A percentile compares a stretch with the other conserved stretches of the same genome.
phyloP scores from a whole-genome alignment of 1,140 invertebrate genomes.

The Ganaspis sp. region DNA sequence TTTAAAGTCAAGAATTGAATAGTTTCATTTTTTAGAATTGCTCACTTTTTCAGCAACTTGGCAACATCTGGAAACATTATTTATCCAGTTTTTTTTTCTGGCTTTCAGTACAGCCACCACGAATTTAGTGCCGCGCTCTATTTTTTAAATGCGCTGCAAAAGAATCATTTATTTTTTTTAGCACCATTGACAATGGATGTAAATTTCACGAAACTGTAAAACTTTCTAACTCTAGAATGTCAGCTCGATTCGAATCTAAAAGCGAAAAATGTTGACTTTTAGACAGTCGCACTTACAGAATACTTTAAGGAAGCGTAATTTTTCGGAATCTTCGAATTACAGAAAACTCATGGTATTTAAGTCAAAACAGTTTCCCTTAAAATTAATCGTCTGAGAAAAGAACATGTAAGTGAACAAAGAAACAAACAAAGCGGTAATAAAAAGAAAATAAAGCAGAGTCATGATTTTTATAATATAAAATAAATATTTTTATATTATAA shows the following conservation, averaged over 20 bases:
- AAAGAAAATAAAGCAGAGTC: not conserved
- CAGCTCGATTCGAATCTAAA: slow-evolving; percentile 8
- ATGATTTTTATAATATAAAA: not conserved
- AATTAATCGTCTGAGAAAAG: too few relatives aligned
- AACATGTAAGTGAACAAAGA: not conserved
- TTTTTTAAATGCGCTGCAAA: slow-evolving; percentile 10
- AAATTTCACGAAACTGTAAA: slow-evolving; percentile 14
- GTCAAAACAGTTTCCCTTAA: too few relatives aligned
- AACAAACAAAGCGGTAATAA: not conserved
- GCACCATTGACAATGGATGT: slow-evolving; percentile 12
- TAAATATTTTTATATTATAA: too few relatives aligned
- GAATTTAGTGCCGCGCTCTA: slow-evolving; percentile 26
- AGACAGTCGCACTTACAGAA: slow-evolving; percentile 4
- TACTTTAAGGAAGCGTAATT: slow-evolving; percentile 21
- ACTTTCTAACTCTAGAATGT: not conserved
- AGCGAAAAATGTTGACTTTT: not conserved
- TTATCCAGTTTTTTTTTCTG: slow-evolving; percentile 17
- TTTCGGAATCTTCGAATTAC: slow-evolving; percentile 6
- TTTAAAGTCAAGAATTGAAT: not conserved
- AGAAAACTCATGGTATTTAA: too few relatives aligned
- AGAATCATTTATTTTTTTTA: not conserved
- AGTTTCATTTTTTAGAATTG: not conserved
- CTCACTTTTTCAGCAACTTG: not conserved
- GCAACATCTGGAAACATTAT: not conserved
- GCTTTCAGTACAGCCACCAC: slow-evolving; percentile 23